These are phyloP conservation scores for Anadara kagoshimensis DNA, from an alignment of 1,140 invertebrate species.

Conservation along the genomic window DNA sequence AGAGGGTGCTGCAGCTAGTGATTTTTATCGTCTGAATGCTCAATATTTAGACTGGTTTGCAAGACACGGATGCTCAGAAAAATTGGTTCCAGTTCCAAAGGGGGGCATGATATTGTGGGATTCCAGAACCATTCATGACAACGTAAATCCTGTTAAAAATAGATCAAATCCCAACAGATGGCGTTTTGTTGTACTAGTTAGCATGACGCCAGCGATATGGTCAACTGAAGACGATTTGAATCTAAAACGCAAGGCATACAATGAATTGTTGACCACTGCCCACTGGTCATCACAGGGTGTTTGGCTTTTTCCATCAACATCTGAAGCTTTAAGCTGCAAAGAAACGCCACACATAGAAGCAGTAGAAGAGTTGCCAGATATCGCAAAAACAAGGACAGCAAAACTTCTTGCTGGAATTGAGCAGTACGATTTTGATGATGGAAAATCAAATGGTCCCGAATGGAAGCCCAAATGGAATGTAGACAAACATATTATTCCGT, in stretches of 20 bases:
- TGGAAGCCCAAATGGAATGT: conserved; percentile 38
- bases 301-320: conserved; percentile 27
- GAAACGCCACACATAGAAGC: conserved; percentile 15
- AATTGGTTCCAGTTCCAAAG: conserved; percentile 48
- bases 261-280: conserved; percentile 45
- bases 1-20: conserved; percentile 13
- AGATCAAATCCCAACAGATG: conserved; percentile 37
- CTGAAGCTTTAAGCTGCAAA: conserved; percentile 15
- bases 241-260: conserved; percentile 45
- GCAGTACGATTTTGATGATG: conserved; percentile 44
- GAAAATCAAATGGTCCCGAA: conserved; percentile 30
- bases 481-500: background rate
- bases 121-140: conserved; percentile 53
- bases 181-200: conserved; percentile 52
- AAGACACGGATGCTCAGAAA: conserved; percentile 40
- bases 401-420: conserved; percentile 27
- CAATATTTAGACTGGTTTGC: conserved; percentile 46
- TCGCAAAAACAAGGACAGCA: conserved; percentile 35
- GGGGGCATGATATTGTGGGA: conserved; percentile 56
- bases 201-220: conserved; percentile 55
- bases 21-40: conserved; percentile 33
- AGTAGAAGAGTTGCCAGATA: conserved; percentile 41
- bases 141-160: conserved; percentile 36
- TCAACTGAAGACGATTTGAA: conserved; percentile 40
- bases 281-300: conserved; percentile 55